Conservation (phyloP, 2,888 invertebrate species). For the Molorchus minor region DNA sequence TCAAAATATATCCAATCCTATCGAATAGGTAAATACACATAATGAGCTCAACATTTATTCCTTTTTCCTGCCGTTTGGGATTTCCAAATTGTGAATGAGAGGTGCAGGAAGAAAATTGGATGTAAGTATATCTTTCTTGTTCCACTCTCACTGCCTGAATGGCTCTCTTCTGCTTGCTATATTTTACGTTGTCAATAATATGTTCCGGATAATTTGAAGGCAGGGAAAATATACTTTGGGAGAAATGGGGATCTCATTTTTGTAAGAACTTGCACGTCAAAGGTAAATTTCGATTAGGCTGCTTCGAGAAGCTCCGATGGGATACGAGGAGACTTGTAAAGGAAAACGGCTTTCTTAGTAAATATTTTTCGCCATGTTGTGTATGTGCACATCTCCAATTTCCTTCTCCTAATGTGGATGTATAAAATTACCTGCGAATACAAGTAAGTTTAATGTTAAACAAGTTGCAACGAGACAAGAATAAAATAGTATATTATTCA, state of each 20-base stretch:
- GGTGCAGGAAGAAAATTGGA: slow-evolving; percentile 2
- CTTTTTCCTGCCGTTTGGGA: neutral
- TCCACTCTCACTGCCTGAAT: neutral
- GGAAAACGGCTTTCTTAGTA: no score
- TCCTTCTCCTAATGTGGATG: no score
- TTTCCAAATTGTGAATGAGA: slow-evolving; percentile 5
- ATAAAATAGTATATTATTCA: no score
- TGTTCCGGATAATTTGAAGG: slow-evolving; percentile 1
- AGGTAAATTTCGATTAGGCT: neutral
- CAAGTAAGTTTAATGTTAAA: no score
- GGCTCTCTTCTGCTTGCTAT: neutral
- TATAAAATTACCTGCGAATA: no score
- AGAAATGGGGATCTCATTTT: slow-evolving; percentile 1
- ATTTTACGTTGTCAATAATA: neutral
- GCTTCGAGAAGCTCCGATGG: neutral
- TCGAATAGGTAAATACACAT: neutral
- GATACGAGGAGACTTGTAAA: neutral
- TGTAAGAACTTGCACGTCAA: neutral
- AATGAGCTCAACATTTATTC: neutral
- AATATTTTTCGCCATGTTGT: no score
- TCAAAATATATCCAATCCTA: slow-evolving; percentile 6
- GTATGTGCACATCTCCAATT: no score
- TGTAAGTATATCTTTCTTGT: neutral
- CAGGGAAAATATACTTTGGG: slow-evolving; percentile 3
- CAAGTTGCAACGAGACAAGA: no score